Base-by-base conservation (phyloP, 2,888 invertebrate species). In the Thera britannica region DNA sequence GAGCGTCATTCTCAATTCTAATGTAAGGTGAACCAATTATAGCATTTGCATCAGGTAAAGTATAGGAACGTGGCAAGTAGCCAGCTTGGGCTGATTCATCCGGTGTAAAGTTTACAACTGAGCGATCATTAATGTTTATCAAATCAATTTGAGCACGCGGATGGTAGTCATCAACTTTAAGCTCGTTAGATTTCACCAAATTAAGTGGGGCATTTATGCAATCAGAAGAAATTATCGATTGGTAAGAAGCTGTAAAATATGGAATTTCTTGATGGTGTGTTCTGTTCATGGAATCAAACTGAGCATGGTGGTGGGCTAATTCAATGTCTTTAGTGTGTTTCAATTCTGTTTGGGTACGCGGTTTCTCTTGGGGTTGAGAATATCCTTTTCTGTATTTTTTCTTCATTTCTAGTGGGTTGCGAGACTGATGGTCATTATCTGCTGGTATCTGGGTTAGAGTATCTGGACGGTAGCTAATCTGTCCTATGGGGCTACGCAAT, bases 371-470 rank as follows among this genome's bases (percentile, higher is more conserved):
- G 3, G 48, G 55, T 59, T 59, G 59, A 55, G 58, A 34, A 41
- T 52, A 59, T 38, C 48, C 58, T 38, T 62, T 36, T 46, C 36
- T n/a, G 36, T 65, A 65, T 55, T 56, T 65, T 56, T 65, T 65
- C 41, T 65, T 65, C 60, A 65, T 65, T 56, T 49, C 49, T 41
- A 65, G 59, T 12, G 65, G 60, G 34, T 65, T 65, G 2, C 60
- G 60, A 8, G 48, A 12, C 34, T 55, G 48, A 6, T 11, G 3
- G n/a, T 65, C 59, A 52, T 12, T 44, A 52, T 64, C 41, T 35
- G 12, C 34, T 23, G 11, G 52, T 55, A 12, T 1, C 36, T 58
- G 52, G 46, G 34, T 38, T 23, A 54, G 11, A 36, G 57, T 57
- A 2, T 49, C 62, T 11, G 48, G 49, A 38, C 35, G 48, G 38